phyloP scores from a whole-genome alignment of 1,140 invertebrate species.

The Pseudomyrmex gracilis region DNA sequence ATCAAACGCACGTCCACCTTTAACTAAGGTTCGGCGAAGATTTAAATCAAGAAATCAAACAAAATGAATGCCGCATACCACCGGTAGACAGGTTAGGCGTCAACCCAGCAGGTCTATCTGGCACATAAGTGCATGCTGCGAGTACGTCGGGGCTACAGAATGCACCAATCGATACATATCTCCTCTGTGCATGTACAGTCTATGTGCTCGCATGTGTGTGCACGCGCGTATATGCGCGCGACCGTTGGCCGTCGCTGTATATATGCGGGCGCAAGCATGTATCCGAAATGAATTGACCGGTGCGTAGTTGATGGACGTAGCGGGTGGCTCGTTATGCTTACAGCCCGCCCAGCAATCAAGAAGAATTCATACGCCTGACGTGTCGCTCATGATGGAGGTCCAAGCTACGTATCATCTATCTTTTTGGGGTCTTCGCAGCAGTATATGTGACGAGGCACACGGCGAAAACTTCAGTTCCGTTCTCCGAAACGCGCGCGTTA shows the following conservation, averaged over 20 bases:
- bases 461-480: slow-evolving; percentile 50
- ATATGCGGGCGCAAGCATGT: slow-evolving; percentile 48
- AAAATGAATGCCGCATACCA: slow-evolving; percentile 67
- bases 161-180: slow-evolving; percentile 61
- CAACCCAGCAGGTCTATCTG: slow-evolving; percentile 73
- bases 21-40: slow-evolving; percentile 62
- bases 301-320: slow-evolving; percentile 84
- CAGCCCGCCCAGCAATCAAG: slow-evolving; percentile 80
- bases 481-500: neutral
- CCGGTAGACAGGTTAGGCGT: slow-evolving; percentile 72
- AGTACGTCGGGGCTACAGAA: slow-evolving; percentile 58
- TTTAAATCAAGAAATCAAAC: slow-evolving; percentile 71
- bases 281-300: slow-evolving; percentile 82
- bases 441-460: slow-evolving; percentile 41
- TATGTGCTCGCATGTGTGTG: neutral
- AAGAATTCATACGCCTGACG: slow-evolving; percentile 83
- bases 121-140: slow-evolving; percentile 72
- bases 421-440: slow-evolving; percentile 72
- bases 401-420: slow-evolving; percentile 81
- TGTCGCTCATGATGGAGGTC: slow-evolving; percentile 84
- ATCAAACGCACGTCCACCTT: slow-evolving; percentile 59
- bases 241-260: neutral
- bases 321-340: slow-evolving; percentile 84
- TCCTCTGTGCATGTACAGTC: slow-evolving; percentile 25
- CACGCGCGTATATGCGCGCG: neutral